phyloP scores from a whole-genome alignment of 2,888 invertebrate species.

The Neoaliturus tenellus region DNA sequence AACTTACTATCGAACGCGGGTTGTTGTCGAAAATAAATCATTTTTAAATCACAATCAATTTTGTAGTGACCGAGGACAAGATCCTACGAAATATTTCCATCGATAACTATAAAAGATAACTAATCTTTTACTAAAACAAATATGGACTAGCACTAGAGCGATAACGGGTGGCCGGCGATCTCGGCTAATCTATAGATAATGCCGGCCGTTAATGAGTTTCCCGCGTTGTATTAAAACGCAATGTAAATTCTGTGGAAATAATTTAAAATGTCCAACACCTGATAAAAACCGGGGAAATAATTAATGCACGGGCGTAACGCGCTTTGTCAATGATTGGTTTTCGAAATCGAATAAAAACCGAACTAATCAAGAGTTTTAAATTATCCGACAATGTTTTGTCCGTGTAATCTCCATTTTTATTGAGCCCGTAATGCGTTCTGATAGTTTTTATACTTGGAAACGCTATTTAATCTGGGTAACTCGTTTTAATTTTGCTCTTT shows the following conservation, averaged over 20 bases:
- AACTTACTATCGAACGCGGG: too few species aligned
- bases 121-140: background rate
- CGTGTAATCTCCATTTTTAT: slow-evolving; percentile 48
- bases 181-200: slow-evolving; percentile 27
- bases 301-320: slow-evolving; percentile 21
- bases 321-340: slow-evolving; percentile 51
- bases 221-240: slow-evolving; percentile 25
- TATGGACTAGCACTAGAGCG: background rate
- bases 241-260: slow-evolving; percentile 52
- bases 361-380: slow-evolving; percentile 50
- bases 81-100: too few species aligned
- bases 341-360: slow-evolving; percentile 41
- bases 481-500: background rate
- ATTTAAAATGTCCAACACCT: slow-evolving; percentile 53
- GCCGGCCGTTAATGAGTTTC: slow-evolving; percentile 36
- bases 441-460: background rate
- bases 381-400: slow-evolving; percentile 44
- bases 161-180: background rate
- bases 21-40: too few species aligned
- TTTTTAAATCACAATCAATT: too few species aligned
- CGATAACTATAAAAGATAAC: too few species aligned
- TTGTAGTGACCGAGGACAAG: too few species aligned
- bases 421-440: background rate
- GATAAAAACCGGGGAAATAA: slow-evolving; percentile 39
- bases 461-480: slow-evolving; percentile 1